These are phyloP conservation scores for Cottoperca gobio DNA, from an alignment of 2,797 vertebrate genomes.

Conservation along the genomic window DNA sequence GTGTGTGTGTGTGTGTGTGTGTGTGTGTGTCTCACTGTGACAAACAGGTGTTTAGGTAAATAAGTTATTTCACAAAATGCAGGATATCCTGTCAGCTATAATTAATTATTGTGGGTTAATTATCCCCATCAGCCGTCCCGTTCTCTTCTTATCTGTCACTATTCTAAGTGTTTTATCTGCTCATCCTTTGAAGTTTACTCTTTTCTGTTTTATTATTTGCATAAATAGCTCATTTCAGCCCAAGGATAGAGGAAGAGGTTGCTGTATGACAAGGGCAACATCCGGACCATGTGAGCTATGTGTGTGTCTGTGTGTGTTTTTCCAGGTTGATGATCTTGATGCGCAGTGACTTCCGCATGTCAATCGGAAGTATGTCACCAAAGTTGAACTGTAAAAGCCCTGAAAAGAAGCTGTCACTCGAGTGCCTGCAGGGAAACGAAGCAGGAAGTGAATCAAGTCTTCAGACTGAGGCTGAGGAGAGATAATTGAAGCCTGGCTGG, in stretches of 20 bases:
- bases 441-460: slow-evolving; percentile 57
- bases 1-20: neutral
- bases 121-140: neutral
- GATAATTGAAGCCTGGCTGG: neutral
- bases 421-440: slow-evolving; percentile 41
- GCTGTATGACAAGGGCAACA: slow-evolving; percentile 43
- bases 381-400: slow-evolving; percentile 68
- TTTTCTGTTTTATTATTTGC: slow-evolving; percentile 20
- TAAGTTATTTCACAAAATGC: neutral
- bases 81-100: neutral
- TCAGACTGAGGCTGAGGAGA: neutral
- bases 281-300: slow-evolving; percentile 27
- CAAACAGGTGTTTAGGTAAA: slow-evolving; percentile 14
- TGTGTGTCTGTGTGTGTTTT: slow-evolving; percentile 21
- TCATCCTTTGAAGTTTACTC: slow-evolving; percentile 28
- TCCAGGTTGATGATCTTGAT: slow-evolving; percentile 69
- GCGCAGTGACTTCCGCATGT: slow-evolving; percentile 72
- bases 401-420: slow-evolving; percentile 60
- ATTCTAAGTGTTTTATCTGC: slow-evolving; percentile 24
- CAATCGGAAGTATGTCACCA: slow-evolving; percentile 53
- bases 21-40: slow-evolving; percentile 16
- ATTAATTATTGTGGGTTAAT: too few relatives aligned
- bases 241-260: slow-evolving; percentile 28
- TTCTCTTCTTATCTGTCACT: neutral
- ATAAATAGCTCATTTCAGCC: slow-evolving; percentile 49